Evolutionary conservation across 2,888 invertebrate genomes (phyloP).

Genomic region (Diplazon laetatorius): DNA sequence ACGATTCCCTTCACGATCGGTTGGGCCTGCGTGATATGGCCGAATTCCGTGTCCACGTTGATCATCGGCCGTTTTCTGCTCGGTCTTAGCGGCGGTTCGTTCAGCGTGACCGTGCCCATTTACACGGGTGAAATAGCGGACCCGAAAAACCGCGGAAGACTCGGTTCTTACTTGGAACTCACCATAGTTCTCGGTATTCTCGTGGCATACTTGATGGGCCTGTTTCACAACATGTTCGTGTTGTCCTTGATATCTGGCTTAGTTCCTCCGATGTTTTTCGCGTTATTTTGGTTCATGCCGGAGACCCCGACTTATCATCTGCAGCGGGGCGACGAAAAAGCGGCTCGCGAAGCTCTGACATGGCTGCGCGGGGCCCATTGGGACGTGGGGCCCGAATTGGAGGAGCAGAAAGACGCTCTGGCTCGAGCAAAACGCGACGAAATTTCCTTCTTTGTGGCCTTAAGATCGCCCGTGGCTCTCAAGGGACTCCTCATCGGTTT

Average conservation of each 20-base stretch:
- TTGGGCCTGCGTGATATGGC: constrained; percentile 89
- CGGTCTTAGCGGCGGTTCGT: constrained; percentile 91
- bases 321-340: constrained; percentile 86
- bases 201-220: constrained; percentile 89
- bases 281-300: constrained; percentile 92
- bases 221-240: constrained; percentile 82
- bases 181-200: constrained; percentile 93
- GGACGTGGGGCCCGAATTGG: constrained; percentile 87
- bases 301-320: constrained; percentile 92
- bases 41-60: constrained; percentile 86
- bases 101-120: constrained; percentile 92
- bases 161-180: constrained; percentile 95
- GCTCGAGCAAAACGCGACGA: constrained; percentile 84
- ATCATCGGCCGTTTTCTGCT: constrained; percentile 88
- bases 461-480: constrained; percentile 86
- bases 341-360: constrained; percentile 88
- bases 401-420: constrained; percentile 85
- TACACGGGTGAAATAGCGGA: constrained; percentile 94
- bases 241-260: constrained; percentile 88
- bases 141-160: constrained; percentile 90
- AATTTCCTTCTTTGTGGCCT: constrained; percentile 84
- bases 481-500: constrained; percentile 89
- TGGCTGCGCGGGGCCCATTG: constrained; percentile 89
- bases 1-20: constrained; percentile 89
- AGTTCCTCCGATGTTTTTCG: constrained; percentile 88